Percentiles rank a stretch among this genome's conserved stretches.
Evolutionary conservation across 2,797 vertebrate species (phyloP).

Genomic region (Phrynocephalus forsythii): DNA sequence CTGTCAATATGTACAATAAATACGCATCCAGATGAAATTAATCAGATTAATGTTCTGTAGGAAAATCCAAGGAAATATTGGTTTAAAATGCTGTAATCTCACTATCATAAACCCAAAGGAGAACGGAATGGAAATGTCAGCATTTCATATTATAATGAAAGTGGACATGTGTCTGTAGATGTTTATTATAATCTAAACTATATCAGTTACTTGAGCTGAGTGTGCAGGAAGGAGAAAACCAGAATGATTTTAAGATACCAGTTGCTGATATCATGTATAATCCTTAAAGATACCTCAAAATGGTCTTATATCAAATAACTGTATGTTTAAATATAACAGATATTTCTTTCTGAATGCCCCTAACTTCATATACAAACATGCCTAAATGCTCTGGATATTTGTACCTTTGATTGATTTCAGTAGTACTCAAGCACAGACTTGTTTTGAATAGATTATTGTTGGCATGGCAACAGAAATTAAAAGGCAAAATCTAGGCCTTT

Average conservation of each 20-base stretch:
- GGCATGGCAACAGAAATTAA: slow-evolving; percentile 19
- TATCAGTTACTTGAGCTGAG: neutral
- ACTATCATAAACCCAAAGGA: neutral
- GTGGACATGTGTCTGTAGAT: neutral
- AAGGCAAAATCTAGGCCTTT: neutral
- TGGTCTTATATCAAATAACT: neutral
- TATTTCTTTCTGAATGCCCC: neutral
- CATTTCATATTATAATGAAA: neutral
- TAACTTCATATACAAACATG: neutral
- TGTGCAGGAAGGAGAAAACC: neutral
- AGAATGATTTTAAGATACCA: slow-evolving; percentile 10
- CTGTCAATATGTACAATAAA: neutral
- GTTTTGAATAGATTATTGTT: neutral
- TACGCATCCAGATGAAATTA: neutral
- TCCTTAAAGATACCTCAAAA: slow-evolving; percentile 10
- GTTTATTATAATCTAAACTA: neutral
- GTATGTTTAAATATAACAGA: slow-evolving; percentile 1
- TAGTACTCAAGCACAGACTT: neutral
- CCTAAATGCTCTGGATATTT: neutral
- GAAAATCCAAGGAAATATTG: neutral
- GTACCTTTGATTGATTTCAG: neutral
- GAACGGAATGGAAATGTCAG: neutral
- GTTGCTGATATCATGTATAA: neutral
- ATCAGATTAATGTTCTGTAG: neutral
- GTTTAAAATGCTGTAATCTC: neutral